phyloP scores from a whole-genome alignment of 2,797 vertebrate species.

The Chelidonichthys spinosus region DNA sequence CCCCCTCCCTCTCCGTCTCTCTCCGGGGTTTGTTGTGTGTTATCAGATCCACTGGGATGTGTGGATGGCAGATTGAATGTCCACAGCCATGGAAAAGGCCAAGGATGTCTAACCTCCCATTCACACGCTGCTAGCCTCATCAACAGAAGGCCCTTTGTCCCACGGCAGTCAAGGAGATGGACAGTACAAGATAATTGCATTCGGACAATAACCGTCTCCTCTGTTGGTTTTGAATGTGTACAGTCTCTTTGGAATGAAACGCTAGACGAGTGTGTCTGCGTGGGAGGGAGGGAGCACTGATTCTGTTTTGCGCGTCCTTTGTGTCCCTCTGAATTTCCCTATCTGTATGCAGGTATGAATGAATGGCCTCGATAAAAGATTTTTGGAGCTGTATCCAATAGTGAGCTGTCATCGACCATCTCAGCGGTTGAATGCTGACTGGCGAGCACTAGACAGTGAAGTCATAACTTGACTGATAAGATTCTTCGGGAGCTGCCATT shows the following conservation, averaged over 20 bases:
- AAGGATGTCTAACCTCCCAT: constrained; percentile 81
- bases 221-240: constrained; percentile 79
- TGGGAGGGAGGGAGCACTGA: constrained; percentile 37
- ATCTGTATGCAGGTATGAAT: constrained; percentile 63
- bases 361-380: constrained; percentile 70
- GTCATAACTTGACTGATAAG: constrained; percentile 73
- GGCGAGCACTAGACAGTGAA: constrained; percentile 64
- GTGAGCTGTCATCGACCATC: constrained; percentile 61
- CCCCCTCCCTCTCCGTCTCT: constrained; percentile 41
- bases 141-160: constrained; percentile 81
- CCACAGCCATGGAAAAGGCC: constrained; percentile 78
- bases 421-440: constrained; percentile 60
- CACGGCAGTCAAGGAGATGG: constrained; percentile 76
- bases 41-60: constrained; percentile 83
- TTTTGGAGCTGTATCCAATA: constrained; percentile 56
- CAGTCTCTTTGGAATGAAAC: constrained; percentile 80
- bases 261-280: constrained; percentile 72
- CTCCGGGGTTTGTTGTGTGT: constrained; percentile 78
- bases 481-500: constrained; percentile 59
- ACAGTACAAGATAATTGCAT: constrained; percentile 83
- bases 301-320: constrained; percentile 62
- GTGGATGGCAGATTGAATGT: constrained; percentile 83
- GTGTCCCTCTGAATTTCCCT: constrained; percentile 61
- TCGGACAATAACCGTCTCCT: constrained; percentile 76
- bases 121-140: constrained; percentile 80